A percentile compares a stretch with the other conserved stretches of the same genome.
Evolutionary conservation across 2,888 invertebrate genomes (phyloP).

Genomic region (Lepeophtheirus nordmannii): DNA sequence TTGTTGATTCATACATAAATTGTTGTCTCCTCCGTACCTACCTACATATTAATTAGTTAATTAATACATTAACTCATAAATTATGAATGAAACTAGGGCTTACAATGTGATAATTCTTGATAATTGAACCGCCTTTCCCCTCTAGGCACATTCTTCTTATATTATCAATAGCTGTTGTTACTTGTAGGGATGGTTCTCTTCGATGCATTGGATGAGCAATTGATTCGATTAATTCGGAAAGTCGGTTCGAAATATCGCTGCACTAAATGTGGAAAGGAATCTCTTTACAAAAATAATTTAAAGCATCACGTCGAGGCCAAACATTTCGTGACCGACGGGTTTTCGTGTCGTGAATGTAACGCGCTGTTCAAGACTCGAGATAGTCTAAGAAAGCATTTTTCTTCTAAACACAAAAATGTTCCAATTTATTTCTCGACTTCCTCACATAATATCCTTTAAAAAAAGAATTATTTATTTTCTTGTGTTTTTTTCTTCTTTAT

Average conservation of each 20-base stretch:
- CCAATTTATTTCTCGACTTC: constrained; percentile 1
- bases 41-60: no score
- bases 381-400: constrained; percentile 6
- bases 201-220: constrained; percentile 1
- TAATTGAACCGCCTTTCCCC: no score
- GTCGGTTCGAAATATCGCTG: constrained; percentile 1
- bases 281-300: constrained; percentile 4
- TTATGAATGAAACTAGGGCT: no score
- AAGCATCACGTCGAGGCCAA: constrained; percentile 5
- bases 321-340: constrained; percentile 2
- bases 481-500: no score
- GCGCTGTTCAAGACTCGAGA: constrained; percentile 4
- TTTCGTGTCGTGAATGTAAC: constrained; percentile 5
- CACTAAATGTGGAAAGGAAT: constrained; percentile 8
- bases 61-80: no score
- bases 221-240: neutral
- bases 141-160: neutral
- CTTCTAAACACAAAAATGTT: neutral
- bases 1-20: no score
- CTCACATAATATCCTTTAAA: neutral
- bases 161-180: constrained; percentile 4
- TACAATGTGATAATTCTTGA: no score
- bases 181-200: constrained; percentile 5
- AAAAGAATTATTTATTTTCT: no score
- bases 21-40: no score